These are phyloP conservation scores for Atrichornis clamosus DNA, from an alignment of 2,113 vertebrate genomes.

Conservation along the genomic window DNA sequence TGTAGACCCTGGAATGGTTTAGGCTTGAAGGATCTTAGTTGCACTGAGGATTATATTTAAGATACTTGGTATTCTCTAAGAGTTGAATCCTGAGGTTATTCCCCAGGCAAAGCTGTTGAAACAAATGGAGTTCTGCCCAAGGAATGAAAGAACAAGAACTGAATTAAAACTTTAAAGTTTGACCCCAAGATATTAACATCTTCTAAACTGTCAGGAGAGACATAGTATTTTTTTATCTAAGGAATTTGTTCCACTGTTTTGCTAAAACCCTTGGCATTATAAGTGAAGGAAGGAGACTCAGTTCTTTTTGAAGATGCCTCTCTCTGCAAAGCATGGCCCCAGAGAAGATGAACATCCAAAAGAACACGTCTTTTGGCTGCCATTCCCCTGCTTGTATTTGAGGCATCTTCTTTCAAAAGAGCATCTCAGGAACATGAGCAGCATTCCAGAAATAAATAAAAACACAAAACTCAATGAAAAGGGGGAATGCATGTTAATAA, in stretches of 20 bases:
- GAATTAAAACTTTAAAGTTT: constrained; percentile 1
- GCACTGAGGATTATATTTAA: neutral
- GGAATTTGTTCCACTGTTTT: neutral
- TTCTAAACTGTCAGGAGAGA: neutral
- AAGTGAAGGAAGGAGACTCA: neutral
- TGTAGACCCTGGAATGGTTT: neutral
- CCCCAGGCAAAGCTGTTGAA: neutral
- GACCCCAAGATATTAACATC: neutral
- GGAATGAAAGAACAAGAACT: neutral
- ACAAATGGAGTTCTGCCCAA: neutral
- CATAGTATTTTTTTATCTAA: neutral
- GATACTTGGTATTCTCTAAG: neutral
- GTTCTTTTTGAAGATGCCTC: neutral
- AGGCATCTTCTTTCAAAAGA: neutral
- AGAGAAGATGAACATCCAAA: neutral
- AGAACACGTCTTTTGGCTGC: neutral
- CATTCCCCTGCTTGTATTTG: neutral
- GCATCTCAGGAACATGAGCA: neutral
- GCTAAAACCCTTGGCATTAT: neutral
- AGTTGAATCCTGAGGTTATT: neutral
- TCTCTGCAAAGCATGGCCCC: neutral
- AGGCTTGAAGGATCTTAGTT: neutral
- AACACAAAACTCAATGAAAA: neutral
- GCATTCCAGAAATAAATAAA: neutral
- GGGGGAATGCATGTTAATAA: rapidly evolving